Evolutionary conservation across 2,888 invertebrate genomes (phyloP).

Genomic region (Disparrhopalites patrizii): DNA sequence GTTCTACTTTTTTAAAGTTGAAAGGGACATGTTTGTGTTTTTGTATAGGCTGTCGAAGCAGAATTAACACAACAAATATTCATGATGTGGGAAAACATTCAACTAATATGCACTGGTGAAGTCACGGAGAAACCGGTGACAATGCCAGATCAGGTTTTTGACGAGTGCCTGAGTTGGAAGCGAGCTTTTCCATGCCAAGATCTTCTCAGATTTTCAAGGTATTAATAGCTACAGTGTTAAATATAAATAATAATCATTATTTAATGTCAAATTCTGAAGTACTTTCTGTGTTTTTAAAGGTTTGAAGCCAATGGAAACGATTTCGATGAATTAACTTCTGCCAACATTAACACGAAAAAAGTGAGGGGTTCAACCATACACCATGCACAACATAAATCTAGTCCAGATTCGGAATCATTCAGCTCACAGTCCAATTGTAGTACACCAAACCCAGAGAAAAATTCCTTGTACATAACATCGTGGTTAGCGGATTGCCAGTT

Average conservation of each 20-base stretch:
- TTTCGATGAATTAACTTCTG: constrained; percentile 17
- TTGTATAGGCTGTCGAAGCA: constrained; percentile 41
- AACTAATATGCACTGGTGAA: constrained; percentile 35
- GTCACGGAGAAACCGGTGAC: constrained; percentile 27
- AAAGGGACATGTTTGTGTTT: too few species aligned
- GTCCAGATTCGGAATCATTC: constrained; percentile 14
- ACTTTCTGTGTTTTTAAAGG: background rate
- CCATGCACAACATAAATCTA: too few species aligned
- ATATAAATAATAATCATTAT: too few species aligned
- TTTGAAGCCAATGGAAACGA: background rate
- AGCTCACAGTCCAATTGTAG: constrained; percentile 3
- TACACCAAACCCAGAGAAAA: constrained; percentile 30
- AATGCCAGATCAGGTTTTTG: constrained; percentile 38
- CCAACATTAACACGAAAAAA: background rate
- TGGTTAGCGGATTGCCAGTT: constrained; percentile 20
- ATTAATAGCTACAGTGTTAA: too few species aligned
- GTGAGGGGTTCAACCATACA: background rate
- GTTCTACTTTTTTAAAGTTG: too few species aligned
- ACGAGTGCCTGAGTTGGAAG: constrained; percentile 44
- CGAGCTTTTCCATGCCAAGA: constrained; percentile 42
- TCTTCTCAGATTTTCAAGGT: constrained; percentile 35
- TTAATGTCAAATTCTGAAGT: background rate
- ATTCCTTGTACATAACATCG: constrained; percentile 13
- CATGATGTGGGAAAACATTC: constrained; percentile 43
- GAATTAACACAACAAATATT: constrained; percentile 40